Evolutionary conservation across 2,113 vertebrate species (phyloP).

Genomic region (Plestiodon gilberti): DNA sequence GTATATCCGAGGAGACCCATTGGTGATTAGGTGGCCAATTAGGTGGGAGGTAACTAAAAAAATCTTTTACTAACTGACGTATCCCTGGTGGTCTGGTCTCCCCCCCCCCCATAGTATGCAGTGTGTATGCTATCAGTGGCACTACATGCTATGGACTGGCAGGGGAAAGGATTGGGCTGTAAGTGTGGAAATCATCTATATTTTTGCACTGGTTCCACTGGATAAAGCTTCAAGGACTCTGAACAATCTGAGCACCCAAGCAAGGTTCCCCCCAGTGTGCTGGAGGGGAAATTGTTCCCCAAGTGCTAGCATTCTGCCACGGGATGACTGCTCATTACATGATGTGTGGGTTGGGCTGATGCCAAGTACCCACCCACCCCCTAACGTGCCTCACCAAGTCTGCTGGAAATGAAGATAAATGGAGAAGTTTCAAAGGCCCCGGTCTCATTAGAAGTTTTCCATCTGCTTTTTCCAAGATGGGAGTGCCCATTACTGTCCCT

Average conservation of each 20-base stretch:
- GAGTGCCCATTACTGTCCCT: neutral
- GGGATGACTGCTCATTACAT: conserved; percentile 8
- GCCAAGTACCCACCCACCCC: conserved; percentile 41
- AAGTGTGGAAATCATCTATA: neutral
- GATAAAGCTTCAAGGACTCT: neutral
- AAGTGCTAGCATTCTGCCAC: conserved; percentile 38
- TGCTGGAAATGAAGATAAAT: conserved; percentile 58
- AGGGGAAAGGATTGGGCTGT: too few relatives aligned
- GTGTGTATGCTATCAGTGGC: too few relatives aligned
- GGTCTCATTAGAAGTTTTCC: conserved; percentile 57
- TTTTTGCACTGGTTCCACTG: neutral
- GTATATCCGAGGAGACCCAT: too few relatives aligned
- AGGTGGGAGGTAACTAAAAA: too few relatives aligned
- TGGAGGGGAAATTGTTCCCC: conserved; percentile 45
- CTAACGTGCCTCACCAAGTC: neutral
- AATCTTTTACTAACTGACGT: too few relatives aligned
- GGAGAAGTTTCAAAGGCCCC: conserved; percentile 32
- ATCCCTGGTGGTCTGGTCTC: too few relatives aligned
- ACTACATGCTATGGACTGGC: too few relatives aligned
- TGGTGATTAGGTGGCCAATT: too few relatives aligned
- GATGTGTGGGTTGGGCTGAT: fast-evolving
- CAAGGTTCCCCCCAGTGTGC: conserved; percentile 42
- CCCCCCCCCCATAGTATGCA: too few relatives aligned
- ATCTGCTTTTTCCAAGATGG: neutral
- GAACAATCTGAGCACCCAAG: conserved; percentile 14